Evolutionary conservation across 1,140 invertebrate species (phyloP), one percentile per base, ranked within the genome.

Genomic region (Polypedilum vanderplanki): DNA sequence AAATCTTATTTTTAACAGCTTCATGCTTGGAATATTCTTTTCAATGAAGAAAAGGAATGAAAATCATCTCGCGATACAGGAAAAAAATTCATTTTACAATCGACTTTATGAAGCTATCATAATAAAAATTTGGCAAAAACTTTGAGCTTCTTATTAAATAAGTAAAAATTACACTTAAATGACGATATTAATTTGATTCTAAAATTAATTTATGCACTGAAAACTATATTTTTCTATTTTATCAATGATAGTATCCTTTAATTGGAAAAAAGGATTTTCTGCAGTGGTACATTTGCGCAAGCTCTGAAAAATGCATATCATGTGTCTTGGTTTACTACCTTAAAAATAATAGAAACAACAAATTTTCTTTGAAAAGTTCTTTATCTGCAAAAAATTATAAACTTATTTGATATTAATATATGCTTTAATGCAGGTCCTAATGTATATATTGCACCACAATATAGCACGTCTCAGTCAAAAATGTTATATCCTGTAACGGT

Each of bases 191-290:
- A 57, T 57, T 57, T 57, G 46, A 57, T 15, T 57, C 46, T 57
- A 57, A 57, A 57, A n/a, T n/a, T 57, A 57, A n/a, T 57, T 57
- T 57, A n/a, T 57, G n/a, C 46, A 57, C 46, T 57, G 46, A 57
- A 57, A 57, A 57, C n/a, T 57, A 57, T 57, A n/a, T n/a, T 57
- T 57, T 57, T 57, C n/a, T 57, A 57, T 57, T 57, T 57, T 57
- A 57, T 57, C 12, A 57, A 57, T 15, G 46, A 57, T 12, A 70
- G 65, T n/a, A 70, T 70, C 65, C 65, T 70, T 70, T 20, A 70
- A 10, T 20, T 70, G 9, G 17, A 22, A 70, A 70, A 57, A 70
- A 70, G 20, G 20, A 22, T 70, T 70, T 67, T 70, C 46, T 70
- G 46, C 46, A 57, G 1, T 15, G 10, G n/a, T 22, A 18, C 18